Conservation (phyloP, 2,113 vertebrate genomes). For the Vidua chalybeata region DNA sequence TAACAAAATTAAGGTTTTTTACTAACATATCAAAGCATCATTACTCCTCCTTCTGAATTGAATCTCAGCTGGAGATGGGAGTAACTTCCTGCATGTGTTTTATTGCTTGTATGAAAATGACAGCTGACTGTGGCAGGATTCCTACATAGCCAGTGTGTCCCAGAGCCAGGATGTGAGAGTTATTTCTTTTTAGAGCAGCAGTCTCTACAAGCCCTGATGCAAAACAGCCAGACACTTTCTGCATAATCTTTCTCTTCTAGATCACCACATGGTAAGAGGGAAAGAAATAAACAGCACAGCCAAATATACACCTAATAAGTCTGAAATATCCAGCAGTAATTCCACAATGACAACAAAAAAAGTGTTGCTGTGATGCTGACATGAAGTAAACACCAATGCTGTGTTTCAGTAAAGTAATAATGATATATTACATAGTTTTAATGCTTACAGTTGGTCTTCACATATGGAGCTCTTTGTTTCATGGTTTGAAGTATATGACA, state of each 20-base stretch:
- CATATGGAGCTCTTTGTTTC: neutral
- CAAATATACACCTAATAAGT: neutral
- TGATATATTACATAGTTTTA: neutral
- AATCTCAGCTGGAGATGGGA: neutral
- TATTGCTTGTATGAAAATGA: neutral
- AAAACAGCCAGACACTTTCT: neutral
- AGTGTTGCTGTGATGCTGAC: neutral
- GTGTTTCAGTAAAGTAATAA: neutral
- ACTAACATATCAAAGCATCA: neutral
- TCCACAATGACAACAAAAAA: neutral
- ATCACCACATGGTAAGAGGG: rapidly evolving
- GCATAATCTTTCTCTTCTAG: neutral
- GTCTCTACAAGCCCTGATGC: neutral
- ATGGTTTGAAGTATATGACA: neutral
- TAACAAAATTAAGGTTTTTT: neutral
- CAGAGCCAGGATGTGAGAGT: neutral
- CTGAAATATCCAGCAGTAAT: neutral
- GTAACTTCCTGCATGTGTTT: neutral
- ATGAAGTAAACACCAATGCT: neutral
- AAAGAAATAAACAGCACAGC: neutral
- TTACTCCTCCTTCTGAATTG: neutral
- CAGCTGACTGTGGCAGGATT: neutral
- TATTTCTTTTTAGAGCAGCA: neutral
- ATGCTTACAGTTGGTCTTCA: neutral
- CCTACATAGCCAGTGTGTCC: neutral